Base-by-base conservation (phyloP, 2,888 invertebrate genomes). In the Leptothorax acervorum region DNA sequence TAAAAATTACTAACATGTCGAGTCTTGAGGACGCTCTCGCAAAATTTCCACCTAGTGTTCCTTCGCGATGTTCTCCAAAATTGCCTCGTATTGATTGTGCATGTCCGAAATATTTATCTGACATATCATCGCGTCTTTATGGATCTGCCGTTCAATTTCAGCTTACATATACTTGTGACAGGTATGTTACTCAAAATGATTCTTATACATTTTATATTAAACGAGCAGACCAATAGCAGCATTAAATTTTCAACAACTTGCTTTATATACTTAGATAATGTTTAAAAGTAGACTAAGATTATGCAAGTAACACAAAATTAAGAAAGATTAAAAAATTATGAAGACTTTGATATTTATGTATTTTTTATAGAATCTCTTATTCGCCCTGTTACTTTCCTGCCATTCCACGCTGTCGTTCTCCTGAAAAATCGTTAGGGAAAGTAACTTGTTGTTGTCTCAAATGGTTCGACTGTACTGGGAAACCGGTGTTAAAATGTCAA, bases 141-240 rank as follows among this genome's bases (percentile, higher is more conserved):
- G 78, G 87, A 45, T 86, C 90, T 15, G 65, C 82, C 53, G 91
- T 92, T 84, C 88, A 86, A 65, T 92, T 89, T 84, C 90, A 91
- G 76, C 85, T 91, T 78, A 91, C 91, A 57, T 92, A 89, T 83
- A 88, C 89, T n/a, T 88, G 91, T 84, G 86, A 92, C 85, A 91
- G 92, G 92, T 93, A 90, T 31, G 71, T 79, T 31, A n/a, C 18
- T 65, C 1, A 51, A 63, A 23, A 35, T 63, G 9, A 23, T 51
- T 75, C n/a, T 23, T 62, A 28, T 48, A 48, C 5, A 75, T 48
- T 62, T 75, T 51, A 48, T 9, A 62, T 75, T 35, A 75, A 75
- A 15, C 15, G 11, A n/a, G 12, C 23, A 31, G 23, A 51, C 3
- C 2, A 5, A 75, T n/a, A 18, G 2, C 5, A 39, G 6, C 35